Conservation (phyloP, 2,113 vertebrate genomes). For the Ciconia stormi region DNA sequence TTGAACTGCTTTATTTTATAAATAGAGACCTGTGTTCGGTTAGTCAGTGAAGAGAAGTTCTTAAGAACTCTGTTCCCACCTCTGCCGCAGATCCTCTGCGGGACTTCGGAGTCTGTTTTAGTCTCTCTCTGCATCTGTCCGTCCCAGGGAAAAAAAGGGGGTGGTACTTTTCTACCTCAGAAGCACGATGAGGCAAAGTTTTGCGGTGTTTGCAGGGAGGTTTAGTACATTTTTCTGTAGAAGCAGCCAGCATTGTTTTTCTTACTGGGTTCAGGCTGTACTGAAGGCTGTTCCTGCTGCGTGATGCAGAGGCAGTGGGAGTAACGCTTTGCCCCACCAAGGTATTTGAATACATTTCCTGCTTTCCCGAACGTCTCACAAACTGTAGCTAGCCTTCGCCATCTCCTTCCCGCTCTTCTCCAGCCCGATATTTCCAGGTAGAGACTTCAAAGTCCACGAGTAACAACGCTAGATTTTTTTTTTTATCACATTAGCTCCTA, state of each 20-base stretch:
- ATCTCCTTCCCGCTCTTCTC: not conserved
- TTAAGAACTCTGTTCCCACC: not conserved
- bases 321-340: not conserved
- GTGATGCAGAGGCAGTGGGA: not conserved
- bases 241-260: not conserved
- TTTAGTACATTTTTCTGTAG: not conserved
- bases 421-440: not conserved
- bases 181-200: not conserved
- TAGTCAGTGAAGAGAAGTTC: not conserved
- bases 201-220: not conserved
- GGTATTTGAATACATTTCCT: not conserved
- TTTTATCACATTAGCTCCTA: fast-evolving
- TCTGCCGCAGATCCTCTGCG: not conserved
- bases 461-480: not conserved
- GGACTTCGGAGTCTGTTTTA: not conserved
- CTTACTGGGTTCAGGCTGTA: not conserved
- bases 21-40: not conserved
- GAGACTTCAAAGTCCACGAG: not conserved
- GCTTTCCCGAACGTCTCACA: not conserved
- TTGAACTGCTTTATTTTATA: not conserved
- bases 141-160: not conserved
- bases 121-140: not conserved
- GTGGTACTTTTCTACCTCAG: not conserved
- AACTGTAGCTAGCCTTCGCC: not conserved
- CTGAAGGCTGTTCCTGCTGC: not conserved